These are phyloP conservation scores for Hydrozoanthus tunicans DNA, from an alignment of 64 coral and sea anemone genomes.

Conservation along the genomic window DNA sequence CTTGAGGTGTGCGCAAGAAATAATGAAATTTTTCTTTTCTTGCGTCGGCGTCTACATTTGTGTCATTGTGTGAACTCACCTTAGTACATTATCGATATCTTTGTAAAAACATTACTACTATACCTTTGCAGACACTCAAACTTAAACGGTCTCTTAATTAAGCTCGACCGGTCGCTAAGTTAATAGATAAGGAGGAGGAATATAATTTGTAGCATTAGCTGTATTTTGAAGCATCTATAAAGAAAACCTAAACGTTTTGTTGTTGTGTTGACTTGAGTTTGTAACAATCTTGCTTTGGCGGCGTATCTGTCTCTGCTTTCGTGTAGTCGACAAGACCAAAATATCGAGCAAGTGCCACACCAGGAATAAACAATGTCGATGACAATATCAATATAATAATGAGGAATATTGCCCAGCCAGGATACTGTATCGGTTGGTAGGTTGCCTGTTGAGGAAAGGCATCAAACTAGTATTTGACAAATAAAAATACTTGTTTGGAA, in stretches of 20 bases:
- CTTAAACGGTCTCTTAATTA: too few relatives aligned
- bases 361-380: constrained; percentile 81
- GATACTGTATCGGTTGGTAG: constrained; percentile 70
- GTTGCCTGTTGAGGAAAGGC: constrained; percentile 52
- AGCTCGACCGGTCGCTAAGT: too few relatives aligned
- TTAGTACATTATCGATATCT: too few relatives aligned
- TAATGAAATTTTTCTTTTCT: too few relatives aligned
- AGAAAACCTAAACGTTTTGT: constrained; percentile 14
- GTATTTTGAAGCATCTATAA: too few relatives aligned
- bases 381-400: constrained; percentile 63
- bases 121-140: too few relatives aligned
- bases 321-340: constrained; percentile 54
- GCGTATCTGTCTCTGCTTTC: constrained; percentile 9
- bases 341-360: constrained; percentile 70
- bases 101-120: too few relatives aligned
- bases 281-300: constrained; percentile 11
- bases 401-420: constrained; percentile 81
- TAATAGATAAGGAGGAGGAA: too few relatives aligned
- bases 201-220: too few relatives aligned
- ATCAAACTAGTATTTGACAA: not conserved
- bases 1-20: too few relatives aligned
- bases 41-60: too few relatives aligned
- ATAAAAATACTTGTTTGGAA: not conserved
- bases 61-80: too few relatives aligned
- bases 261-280: constrained; percentile 5